Evolutionary conservation across 1,140 invertebrate species (phyloP).

Genomic region (Chironomus striatipennis): DNA sequence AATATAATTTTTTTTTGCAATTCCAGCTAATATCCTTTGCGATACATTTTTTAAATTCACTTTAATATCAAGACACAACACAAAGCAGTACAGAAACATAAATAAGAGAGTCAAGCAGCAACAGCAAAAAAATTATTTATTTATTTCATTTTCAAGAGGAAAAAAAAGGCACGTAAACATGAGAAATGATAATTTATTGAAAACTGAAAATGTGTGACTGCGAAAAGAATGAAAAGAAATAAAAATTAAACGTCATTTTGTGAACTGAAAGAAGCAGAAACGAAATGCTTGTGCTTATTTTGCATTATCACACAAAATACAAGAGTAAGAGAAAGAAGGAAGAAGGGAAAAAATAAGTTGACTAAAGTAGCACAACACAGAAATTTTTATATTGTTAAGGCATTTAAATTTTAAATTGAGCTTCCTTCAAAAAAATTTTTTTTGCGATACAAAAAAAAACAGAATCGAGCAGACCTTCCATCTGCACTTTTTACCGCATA

Average conservation of each 20-base stretch:
- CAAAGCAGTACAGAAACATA: not conserved
- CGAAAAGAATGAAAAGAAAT: not conserved
- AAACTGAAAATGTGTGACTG: conserved; percentile 12
- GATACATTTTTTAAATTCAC: not conserved
- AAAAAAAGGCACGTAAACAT: not conserved
- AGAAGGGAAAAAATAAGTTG: not conserved
- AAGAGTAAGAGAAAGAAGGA: not conserved
- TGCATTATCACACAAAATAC: not conserved
- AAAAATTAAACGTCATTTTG: conserved; percentile 14
- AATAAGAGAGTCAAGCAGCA: too few relatives aligned
- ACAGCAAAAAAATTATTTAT: too few relatives aligned
- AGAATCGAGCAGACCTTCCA: not conserved
- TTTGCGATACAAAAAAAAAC: too few relatives aligned
- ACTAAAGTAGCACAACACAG: conserved; percentile 1
- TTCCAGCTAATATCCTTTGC: not conserved
- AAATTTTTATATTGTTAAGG: not conserved
- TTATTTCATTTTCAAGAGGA: too few relatives aligned
- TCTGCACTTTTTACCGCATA: conserved; percentile 1
- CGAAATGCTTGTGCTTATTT: not conserved
- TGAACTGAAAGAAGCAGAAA: not conserved
- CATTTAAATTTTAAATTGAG: not conserved
- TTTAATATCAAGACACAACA: conserved; percentile 1
- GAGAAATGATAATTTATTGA: conserved; percentile 14
- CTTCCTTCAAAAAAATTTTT: not conserved
- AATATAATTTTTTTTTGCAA: not conserved